Evolutionary conservation across 53 echinoderm and acorn worm genomes (phyloP).

Genomic region (Echinarachnius parma): DNA sequence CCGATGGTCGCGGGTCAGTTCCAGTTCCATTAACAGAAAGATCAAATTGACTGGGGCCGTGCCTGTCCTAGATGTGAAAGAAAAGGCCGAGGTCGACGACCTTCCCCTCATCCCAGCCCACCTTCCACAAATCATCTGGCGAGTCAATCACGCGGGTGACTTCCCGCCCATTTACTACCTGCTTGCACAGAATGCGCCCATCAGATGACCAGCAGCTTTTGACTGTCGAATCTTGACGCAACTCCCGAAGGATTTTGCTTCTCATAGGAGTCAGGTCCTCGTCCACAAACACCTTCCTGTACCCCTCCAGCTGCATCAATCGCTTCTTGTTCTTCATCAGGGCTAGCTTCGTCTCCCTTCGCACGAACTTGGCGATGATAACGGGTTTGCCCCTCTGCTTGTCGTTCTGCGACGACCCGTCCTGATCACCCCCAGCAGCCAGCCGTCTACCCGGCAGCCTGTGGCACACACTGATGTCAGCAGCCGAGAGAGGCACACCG

Average conservation of each 20-base stretch:
- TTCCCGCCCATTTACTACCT: neutral
- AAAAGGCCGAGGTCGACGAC: neutral
- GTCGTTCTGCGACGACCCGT: neutral
- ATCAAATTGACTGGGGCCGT: no score
- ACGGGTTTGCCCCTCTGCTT: no score
- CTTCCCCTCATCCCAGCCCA: conserved; percentile 7
- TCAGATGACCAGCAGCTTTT: neutral
- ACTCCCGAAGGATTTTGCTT: neutral
- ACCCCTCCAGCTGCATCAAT: neutral
- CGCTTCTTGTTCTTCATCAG: conserved; percentile 23
- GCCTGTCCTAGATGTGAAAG: conserved; percentile 23
- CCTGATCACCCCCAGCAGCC: no score
- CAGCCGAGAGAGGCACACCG: neutral
- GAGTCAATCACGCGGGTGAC: neutral
- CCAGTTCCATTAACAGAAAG: no score
- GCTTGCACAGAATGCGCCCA: conserved; percentile 22
- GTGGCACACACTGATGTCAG: conserved; percentile 20
- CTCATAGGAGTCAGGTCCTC: conserved; percentile 17
- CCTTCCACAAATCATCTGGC: conserved; percentile 20
- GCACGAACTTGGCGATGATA: conserved; percentile 27
- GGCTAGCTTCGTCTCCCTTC: neutral
- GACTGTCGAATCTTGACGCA: neutral
- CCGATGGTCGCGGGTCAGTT: no score
- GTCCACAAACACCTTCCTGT: neutral
- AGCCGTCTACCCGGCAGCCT: no score